Evolutionary conservation across 2,113 vertebrate species (phyloP).

Genomic region (Leptobrachium leishanense): DNA sequence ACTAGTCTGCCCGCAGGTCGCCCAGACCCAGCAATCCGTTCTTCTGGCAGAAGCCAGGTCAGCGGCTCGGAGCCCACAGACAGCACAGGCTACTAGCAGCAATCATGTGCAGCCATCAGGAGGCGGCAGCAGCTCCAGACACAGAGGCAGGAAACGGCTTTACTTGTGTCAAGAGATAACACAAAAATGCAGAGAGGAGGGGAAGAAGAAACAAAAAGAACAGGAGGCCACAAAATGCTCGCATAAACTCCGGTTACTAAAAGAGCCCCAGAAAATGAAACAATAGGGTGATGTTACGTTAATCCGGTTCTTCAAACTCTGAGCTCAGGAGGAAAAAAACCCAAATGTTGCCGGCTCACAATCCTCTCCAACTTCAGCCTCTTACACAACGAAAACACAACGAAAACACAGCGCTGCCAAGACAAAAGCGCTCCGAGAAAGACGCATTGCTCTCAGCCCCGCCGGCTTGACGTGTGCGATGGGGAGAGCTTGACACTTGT

Average conservation of each 20-base stretch:
- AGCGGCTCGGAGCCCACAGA: no score
- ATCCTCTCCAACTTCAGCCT: conserved; percentile 23
- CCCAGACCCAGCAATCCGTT: neutral
- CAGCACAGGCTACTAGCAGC: conserved; percentile 35
- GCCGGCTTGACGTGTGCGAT: conserved; percentile 25
- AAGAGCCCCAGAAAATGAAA: neutral
- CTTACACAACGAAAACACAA: neutral
- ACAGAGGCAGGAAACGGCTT: conserved; percentile 40
- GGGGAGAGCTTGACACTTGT: conserved; percentile 18
- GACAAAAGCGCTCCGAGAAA: conserved; percentile 9
- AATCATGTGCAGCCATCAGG: conserved; percentile 51
- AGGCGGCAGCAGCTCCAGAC: conserved; percentile 40
- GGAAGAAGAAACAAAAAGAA: conserved; percentile 10
- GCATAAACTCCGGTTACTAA: neutral
- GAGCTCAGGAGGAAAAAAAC: neutral
- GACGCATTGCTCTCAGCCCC: conserved; percentile 26
- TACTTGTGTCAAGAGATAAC: conserved; percentile 37
- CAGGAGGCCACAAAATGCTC: neutral
- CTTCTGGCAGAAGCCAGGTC: neutral
- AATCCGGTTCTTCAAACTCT: conserved; percentile 1
- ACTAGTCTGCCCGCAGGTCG: neutral
- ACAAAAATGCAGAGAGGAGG: neutral
- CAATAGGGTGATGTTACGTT: no score
- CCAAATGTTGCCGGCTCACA: neutral
- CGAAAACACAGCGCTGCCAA: neutral